phyloP scores from a whole-genome alignment of 2,888 invertebrate genomes.

The Nomada hirtipes region DNA sequence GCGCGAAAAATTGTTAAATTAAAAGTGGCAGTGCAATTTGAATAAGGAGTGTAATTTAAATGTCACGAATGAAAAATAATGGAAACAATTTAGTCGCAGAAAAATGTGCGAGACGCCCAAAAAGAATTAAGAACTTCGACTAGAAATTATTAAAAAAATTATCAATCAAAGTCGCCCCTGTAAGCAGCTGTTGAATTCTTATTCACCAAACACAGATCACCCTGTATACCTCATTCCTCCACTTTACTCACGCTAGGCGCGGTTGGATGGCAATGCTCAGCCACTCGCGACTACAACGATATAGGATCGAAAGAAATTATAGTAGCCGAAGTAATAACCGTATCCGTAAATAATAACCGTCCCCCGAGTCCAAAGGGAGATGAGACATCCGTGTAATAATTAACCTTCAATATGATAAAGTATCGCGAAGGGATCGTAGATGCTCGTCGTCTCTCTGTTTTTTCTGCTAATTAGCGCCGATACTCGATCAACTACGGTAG shows the following conservation, averaged over 20 bases:
- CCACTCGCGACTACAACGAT: constrained; percentile 3
- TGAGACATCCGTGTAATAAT: constrained; percentile 9
- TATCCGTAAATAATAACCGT: constrained; percentile 42
- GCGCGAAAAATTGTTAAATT: no score
- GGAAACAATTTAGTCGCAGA: no score
- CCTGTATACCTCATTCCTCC: not conserved
- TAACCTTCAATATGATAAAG: constrained; percentile 39
- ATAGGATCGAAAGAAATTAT: constrained; percentile 26
- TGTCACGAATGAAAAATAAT: no score
- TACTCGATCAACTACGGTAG: not conserved
- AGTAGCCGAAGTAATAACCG: constrained; percentile 34
- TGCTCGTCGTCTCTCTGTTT: not conserved
- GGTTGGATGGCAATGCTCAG: constrained; percentile 7
- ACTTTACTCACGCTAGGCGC: not conserved
- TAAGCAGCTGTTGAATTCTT: no score
- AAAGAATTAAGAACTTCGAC: no score
- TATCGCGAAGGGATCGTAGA: not conserved
- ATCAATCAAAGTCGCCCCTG: no score
- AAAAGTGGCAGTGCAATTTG: no score
- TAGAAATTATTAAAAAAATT: no score
- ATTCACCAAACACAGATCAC: not conserved
- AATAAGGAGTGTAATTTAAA: no score
- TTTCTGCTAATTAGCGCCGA: not conserved
- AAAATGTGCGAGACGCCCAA: no score
- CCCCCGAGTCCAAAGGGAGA: not conserved